Base-by-base conservation (phyloP, 2,113 vertebrate species). In the Campylomormyrus numenius region DNA sequence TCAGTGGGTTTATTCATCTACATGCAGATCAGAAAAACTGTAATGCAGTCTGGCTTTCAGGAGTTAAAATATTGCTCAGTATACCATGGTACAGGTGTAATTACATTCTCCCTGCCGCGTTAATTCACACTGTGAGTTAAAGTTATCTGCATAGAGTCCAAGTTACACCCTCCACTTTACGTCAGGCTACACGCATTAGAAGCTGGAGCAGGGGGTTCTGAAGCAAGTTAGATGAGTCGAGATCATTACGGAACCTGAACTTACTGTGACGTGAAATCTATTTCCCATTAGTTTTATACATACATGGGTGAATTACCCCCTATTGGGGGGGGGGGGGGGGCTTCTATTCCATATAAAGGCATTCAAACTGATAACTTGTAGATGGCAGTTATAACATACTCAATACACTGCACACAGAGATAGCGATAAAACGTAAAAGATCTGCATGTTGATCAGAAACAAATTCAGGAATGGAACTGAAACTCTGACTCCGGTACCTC, bases 51-150 rank as follows among this genome's bases (percentile, higher is more conserved):
- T 86, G 53, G 39, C 56, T 85, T 70, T 35, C 6, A 70, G 83
- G 15, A 86, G 85, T 90, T 42, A 58, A 62, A 66, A 90, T 90
- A 90, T 90, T 90, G 89, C 89, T 90, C 42, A 46, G 42, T n/a
- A 90, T 87, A 90, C 89, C 53, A 13, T 56, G 21, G n/a, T 62
- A 35, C 50, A 80, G 35, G 21, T 56, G 70, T 53, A 31, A 24
- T 84, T 58, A 39, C 35, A n/a, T 89, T 77, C 56, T 90, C 89
- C 89, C 89, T 90, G 89, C 53, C 84, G n/a, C 66, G 19, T 66
- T 48, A 35, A 53, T 86, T 19, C 13, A 48, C 27, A 90, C 35
- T 35, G 24, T 27, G 13, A 89, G 42, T 45, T 39, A 85, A 56
- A 89, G 74, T 39, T 21, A 90, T 86, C 53, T 90, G 89, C 89